A percentile compares a stretch with the other conserved stretches of the same genome.
Conservation (phyloP, 2,888 invertebrate genomes). For the Phyllotreta cruciferae region DNA sequence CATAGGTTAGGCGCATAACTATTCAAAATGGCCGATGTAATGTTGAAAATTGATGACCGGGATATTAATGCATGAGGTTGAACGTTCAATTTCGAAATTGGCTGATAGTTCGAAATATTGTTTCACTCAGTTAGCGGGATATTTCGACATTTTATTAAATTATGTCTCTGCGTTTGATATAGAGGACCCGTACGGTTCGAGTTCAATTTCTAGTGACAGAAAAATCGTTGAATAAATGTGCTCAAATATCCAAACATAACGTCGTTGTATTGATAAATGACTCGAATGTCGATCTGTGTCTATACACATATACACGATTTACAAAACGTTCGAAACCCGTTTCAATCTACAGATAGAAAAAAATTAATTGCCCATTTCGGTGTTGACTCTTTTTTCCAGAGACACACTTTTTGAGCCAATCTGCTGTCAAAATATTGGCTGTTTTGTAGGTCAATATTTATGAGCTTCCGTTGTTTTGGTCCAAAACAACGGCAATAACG, state of each 20-base stretch:
- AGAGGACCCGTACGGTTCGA: conserved; percentile 30
- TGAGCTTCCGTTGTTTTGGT: conserved; percentile 9
- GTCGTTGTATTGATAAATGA: conserved; percentile 44
- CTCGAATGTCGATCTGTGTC: conserved; percentile 31
- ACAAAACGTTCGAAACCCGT: conserved; percentile 39
- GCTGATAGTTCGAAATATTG: conserved; percentile 52
- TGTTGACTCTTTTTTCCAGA: conserved; percentile 16
- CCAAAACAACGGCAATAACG: conserved; percentile 7
- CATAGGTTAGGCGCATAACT: conserved; percentile 22
- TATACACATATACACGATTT: conserved; percentile 32
- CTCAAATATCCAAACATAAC: conserved; percentile 41
- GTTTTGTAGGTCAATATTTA: conserved; percentile 24
- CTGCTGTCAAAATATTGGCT: conserved; percentile 16
- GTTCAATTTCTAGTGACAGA: conserved; percentile 45
- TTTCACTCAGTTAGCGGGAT: conserved; percentile 50
- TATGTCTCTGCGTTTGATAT: conserved; percentile 43
- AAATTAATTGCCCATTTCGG: conserved; percentile 37
- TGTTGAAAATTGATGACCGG: conserved; percentile 46
- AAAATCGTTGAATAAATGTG: conserved; percentile 43
- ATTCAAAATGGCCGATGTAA: conserved; percentile 38
- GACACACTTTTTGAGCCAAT: conserved; percentile 21
- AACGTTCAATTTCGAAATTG: conserved; percentile 50
- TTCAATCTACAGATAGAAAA: conserved; percentile 40
- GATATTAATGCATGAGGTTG: conserved; percentile 48
- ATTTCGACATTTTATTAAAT: conserved; percentile 53